Percentiles rank a stretch among this genome's conserved stretches.
phyloP scores from a whole-genome alignment of 1,140 invertebrate species.

The Coboldia fuscipes region DNA sequence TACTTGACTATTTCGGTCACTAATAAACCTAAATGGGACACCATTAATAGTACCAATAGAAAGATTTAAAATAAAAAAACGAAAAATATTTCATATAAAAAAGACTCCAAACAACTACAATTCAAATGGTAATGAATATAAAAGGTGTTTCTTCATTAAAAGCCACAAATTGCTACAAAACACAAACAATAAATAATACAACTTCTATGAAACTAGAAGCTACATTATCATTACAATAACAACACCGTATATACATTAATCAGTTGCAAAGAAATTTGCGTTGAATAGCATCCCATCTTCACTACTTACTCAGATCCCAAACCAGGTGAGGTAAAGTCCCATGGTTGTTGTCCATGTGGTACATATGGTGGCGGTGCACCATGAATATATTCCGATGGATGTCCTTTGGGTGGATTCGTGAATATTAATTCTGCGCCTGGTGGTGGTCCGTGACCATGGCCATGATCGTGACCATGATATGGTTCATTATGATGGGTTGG shows the following conservation, averaged over 20 bases:
- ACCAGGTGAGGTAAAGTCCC: constrained; percentile 31
- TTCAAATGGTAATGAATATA: too few relatives aligned
- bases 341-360: constrained; percentile 20
- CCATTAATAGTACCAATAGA: not conserved
- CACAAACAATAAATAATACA: too few relatives aligned
- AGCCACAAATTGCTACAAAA: too few relatives aligned
- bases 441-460: constrained; percentile 6
- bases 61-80: not conserved
- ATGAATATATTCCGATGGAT: constrained; percentile 19
- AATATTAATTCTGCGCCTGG: constrained; percentile 16
- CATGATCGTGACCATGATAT: not conserved
- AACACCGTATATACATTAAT: not conserved
- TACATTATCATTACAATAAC: not conserved
- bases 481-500: constrained; percentile 15
- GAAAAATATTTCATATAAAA: too few relatives aligned
- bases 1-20: constrained; percentile 29
- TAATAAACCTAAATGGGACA: constrained; percentile 23
- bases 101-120: too few relatives aligned
- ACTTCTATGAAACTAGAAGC: not conserved
- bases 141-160: too few relatives aligned
- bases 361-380: constrained; percentile 18
- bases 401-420: constrained; percentile 17
- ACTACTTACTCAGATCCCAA: constrained; percentile 35
- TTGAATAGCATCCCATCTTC: constrained; percentile 1
- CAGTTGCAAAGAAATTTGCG: not conserved